phyloP scores from a whole-genome alignment of 1,140 invertebrate species.

The Lasaia peninsularis region DNA sequence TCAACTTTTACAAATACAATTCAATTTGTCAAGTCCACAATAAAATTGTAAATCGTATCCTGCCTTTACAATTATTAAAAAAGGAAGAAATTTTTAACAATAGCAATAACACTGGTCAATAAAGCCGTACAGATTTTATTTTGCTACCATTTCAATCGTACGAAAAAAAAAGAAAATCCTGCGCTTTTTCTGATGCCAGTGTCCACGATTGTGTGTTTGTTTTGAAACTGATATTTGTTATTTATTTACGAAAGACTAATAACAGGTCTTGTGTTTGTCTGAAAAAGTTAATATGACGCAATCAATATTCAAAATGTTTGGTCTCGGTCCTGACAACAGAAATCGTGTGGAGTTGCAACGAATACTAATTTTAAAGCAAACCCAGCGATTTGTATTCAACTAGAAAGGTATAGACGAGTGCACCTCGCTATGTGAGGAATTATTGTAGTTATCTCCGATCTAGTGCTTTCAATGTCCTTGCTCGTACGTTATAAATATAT shows the following conservation, averaged over 20 bases:
- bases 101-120: background rate
- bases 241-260: background rate
- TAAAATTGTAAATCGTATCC: background rate
- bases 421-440: conserved; percentile 39
- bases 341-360: conserved; percentile 50
- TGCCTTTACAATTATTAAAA: background rate
- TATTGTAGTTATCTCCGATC: conserved; percentile 56
- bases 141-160: too few species aligned
- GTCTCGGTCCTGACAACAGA: conserved; percentile 51
- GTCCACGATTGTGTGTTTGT: too few species aligned
- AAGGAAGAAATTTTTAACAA: background rate
- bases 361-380: conserved; percentile 44
- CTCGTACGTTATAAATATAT: conserved; percentile 36
- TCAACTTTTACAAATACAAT: background rate
- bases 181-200: too few species aligned
- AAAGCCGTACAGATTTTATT: too few species aligned
- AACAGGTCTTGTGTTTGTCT: conserved; percentile 18
- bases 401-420: conserved; percentile 38
- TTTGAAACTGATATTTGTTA: too few species aligned
- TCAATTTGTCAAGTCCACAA: background rate
- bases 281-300: conserved; percentile 24
- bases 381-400: conserved; percentile 55
- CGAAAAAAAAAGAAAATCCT: too few species aligned
- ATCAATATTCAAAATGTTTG: conserved; percentile 65
- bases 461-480: conserved; percentile 51